phyloP scores from a whole-genome alignment of 2,888 invertebrate genomes.

The Eulithis testata region DNA sequence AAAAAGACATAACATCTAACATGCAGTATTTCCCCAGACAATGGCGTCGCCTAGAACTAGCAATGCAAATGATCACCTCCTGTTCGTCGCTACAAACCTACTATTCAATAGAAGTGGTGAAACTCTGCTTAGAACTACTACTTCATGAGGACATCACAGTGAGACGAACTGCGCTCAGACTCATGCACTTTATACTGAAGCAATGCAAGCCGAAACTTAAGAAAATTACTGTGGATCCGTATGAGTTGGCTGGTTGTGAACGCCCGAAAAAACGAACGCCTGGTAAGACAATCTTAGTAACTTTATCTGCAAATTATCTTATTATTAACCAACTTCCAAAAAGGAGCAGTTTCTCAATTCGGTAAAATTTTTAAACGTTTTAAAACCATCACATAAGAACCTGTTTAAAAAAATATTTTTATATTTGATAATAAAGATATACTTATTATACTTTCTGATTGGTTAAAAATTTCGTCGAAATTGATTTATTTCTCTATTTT shows the following conservation, averaged over 20 bases:
- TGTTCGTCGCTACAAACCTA: constrained; percentile 89
- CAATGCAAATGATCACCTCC: constrained; percentile 88
- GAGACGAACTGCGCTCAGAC: constrained; percentile 87
- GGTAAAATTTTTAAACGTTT: too few species aligned
- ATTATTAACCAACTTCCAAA: too few species aligned
- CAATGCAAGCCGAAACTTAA: constrained; percentile 89
- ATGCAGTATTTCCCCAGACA: constrained; percentile 76
- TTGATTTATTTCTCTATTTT: too few species aligned
- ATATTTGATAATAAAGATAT: too few species aligned
- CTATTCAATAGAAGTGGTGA: constrained; percentile 86
- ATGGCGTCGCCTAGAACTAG: constrained; percentile 93
- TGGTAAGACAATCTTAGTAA: constrained; percentile 50
- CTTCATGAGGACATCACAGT: constrained; percentile 92
- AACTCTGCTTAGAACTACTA: constrained; percentile 86
- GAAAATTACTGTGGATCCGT: constrained; percentile 85
- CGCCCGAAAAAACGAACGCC: constrained; percentile 62
- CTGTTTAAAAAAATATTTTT: too few species aligned
- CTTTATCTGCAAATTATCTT: too few species aligned
- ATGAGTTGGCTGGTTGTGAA: constrained; percentile 60
- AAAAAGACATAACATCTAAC: too few species aligned
- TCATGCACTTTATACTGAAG: constrained; percentile 86
- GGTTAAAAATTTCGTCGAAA: too few species aligned
- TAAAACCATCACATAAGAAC: too few species aligned
- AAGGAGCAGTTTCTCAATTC: too few species aligned
- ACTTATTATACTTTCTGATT: too few species aligned